Evolutionary conservation across 2,113 vertebrate genomes (phyloP), one percentile per base, ranked within the genome.

Genomic region (Eubucco bourcierii): DNA sequence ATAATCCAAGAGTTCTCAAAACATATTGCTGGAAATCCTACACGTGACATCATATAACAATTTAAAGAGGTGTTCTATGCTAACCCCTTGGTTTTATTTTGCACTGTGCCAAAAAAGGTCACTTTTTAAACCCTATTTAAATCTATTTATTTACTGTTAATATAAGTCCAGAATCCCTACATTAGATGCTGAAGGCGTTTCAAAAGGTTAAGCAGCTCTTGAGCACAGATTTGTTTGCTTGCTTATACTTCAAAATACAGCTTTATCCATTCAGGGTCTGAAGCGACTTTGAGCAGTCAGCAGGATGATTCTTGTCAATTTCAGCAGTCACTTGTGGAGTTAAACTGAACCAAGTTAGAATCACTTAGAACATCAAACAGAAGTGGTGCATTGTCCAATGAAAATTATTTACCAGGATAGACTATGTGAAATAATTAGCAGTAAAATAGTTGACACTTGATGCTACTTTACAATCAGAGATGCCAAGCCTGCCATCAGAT

Each of bases 391-490:
- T 41, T 72, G 55, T 67, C 47, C 75, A 60, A 68, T 66, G 23
- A 47, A 77, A 91, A 89, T 92, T 74, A 88, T 46, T 80, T 83
- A 46, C 65, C 65, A 64, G 46, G 46, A 93, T 31, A 12, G 18
- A 92, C 68, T 76, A 64, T 17, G 27, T 86, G 28, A 92, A 72
- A 80, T 50, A 87, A 87, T 80, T 95, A 77, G 65, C 76, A 94
- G 74, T 64, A 91, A 88, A 87, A 79, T 21, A 93, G 71, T 74
- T 95, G 87, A 82, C 24, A 61, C 58, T 61, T 31, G 5, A 20
- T 24, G 61, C 7, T 39, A 31, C 31, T 52, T 91, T 56, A 76
- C 37, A 76, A 37, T 8, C 15, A 82, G 33, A 80, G 88, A 80
- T 31, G 28, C 74, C 70, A 80, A 74, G 83, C 27, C 25, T 73